Evolutionary conservation across 2,797 vertebrate species (phyloP), one percentile per base, ranked within the genome.

Genomic region (Kryptopterus vitreolus): DNA sequence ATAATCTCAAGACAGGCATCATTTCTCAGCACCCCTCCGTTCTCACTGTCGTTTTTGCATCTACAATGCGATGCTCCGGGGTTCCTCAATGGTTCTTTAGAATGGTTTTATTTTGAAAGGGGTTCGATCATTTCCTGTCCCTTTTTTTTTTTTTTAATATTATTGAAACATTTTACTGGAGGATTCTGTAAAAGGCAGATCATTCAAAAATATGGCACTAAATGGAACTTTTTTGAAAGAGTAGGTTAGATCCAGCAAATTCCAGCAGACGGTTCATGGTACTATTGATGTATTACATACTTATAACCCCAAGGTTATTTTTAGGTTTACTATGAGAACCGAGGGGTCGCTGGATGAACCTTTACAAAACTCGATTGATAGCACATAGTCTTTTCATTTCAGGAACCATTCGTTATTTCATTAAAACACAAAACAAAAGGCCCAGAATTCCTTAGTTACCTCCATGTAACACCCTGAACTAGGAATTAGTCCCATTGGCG

Each of bases 391-490:
- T 58, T 58, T 48, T 22, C 52, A 4, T 62, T 81, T 62, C 79
- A 84, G 85, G 80, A 90, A 80, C 79, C 77, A 63, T 82, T 86
- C 62, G 85, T 75, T 66, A 79, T 65, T 70, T 83, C 70, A 33
- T 33, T 53, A 5, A 50, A 52, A n/a, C n/a, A 46, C 79, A 52
- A 84, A 46, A 83, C 77, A 69, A 79, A 31, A 79, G 82, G 85
- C 84, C 79, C 77, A 80, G 68, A 85, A 85, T 83, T 87, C 82
- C 82, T 86, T 78, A 76, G 82, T 80, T 82, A 90, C 85, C 86
- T 82, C 86, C 31, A 6, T 66, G 66, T 82, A 52, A 77, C 57
- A 31, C 59, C 29, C 62, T 73, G n/a, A 59, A 55, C 50, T 65
- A 57, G 29, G 0, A 62, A 35, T 74, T 59, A 74, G 59, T 78